These are phyloP conservation scores for Echinometra lucunter DNA, from an alignment of 53 echinoderm and acorn worm genomes.

Conservation along the genomic window DNA sequence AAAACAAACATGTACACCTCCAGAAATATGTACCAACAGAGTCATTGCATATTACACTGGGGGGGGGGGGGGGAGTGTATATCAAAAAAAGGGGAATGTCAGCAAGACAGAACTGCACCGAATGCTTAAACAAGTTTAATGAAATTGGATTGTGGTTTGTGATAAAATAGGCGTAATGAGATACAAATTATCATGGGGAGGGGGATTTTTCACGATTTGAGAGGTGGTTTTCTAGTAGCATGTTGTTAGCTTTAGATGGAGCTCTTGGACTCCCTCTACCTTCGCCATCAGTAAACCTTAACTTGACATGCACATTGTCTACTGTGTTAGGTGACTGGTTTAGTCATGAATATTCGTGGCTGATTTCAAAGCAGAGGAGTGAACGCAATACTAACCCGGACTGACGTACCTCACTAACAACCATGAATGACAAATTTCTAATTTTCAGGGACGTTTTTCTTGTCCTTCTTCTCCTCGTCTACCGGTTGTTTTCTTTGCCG, in stretches of 20 bases:
- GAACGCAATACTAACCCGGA: background rate
- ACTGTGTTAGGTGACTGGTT: background rate
- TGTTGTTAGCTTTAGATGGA: too few relatives aligned
- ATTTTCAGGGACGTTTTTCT: constrained; percentile 28
- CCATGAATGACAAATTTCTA: constrained; percentile 1
- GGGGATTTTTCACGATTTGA: too few relatives aligned
- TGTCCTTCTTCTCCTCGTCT: background rate
- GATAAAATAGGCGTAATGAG: background rate
- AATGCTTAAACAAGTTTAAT: too few relatives aligned
- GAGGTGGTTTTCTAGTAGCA: too few relatives aligned
- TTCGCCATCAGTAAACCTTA: background rate
- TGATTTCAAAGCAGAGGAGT: background rate
- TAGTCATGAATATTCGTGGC: constrained; percentile 36
- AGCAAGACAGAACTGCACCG: too few relatives aligned
- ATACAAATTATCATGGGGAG: too few relatives aligned
- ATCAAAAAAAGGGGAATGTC: too few relatives aligned
- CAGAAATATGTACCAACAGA: too few relatives aligned
- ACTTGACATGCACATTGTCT: background rate
- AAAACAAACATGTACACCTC: too few relatives aligned
- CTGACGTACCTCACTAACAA: constrained; percentile 31
- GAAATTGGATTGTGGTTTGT: background rate
- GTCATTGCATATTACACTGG: too few relatives aligned
- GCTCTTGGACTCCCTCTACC: background rate
- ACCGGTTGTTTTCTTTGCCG: constrained; percentile 8
- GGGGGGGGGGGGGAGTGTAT: too few relatives aligned